phyloP scores from a whole-genome alignment of 1,140 invertebrate genomes.

The Asobara japonica region DNA sequence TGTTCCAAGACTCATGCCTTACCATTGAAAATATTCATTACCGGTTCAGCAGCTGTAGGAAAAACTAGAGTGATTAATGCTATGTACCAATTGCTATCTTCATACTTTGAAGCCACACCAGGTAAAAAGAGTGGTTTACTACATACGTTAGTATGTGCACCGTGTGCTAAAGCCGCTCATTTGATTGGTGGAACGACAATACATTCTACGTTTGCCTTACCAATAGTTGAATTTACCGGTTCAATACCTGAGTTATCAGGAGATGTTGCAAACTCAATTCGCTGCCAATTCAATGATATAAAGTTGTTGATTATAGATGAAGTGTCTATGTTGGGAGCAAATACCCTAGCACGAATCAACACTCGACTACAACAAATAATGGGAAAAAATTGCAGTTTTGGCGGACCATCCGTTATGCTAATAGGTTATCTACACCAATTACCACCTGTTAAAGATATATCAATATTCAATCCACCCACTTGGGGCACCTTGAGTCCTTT shows the following conservation, averaged over 20 bases:
- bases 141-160: slow-evolving; percentile 37
- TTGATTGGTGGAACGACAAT: slow-evolving; percentile 36
- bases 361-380: too few species aligned
- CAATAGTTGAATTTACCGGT: slow-evolving; percentile 32
- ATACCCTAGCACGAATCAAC: too few species aligned
- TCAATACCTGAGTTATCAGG: slow-evolving; percentile 17
- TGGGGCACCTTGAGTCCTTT: too few species aligned
- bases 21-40: slow-evolving; percentile 38
- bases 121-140: slow-evolving; percentile 6
- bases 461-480: slow-evolving; percentile 11
- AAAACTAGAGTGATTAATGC: slow-evolving; percentile 41
- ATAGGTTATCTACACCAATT: too few species aligned
- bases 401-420: too few species aligned
- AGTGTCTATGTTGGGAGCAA: too few species aligned
- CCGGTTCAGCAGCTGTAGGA: slow-evolving; percentile 43
- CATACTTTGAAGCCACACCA: slow-evolving; percentile 16
- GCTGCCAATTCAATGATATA: background rate
- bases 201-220: slow-evolving; percentile 47
- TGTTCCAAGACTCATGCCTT: slow-evolving; percentile 35
- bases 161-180: slow-evolving; percentile 53
- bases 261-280: slow-evolving; percentile 25
- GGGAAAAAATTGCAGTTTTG: too few species aligned
- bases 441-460: too few species aligned
- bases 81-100: slow-evolving; percentile 33
- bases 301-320: too few species aligned